phyloP scores from a whole-genome alignment of 2,797 vertebrate genomes.

The Oreochromis grahami region DNA sequence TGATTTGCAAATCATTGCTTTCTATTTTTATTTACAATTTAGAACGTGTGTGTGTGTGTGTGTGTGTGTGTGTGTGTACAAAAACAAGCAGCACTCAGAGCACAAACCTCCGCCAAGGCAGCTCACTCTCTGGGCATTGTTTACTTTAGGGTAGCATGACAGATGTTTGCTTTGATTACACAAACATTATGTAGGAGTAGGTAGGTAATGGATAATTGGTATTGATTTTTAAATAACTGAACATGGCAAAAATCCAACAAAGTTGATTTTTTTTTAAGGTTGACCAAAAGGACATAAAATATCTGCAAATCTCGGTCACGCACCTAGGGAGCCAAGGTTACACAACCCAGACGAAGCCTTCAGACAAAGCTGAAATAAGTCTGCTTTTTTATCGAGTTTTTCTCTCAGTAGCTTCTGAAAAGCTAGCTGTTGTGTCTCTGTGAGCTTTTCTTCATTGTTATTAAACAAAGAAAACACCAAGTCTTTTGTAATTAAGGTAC shows the following conservation, averaged over 20 bases:
- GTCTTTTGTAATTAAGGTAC: background rate
- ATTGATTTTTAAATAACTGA: background rate
- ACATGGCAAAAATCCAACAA: background rate
- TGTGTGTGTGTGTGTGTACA: too few relatives aligned
- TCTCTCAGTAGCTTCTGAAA: background rate
- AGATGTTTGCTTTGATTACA: background rate
- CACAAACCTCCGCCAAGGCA: background rate
- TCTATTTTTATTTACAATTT: background rate
- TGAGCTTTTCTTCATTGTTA: background rate
- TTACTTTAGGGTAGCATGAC: background rate
- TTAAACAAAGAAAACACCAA: background rate
- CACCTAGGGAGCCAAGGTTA: background rate
- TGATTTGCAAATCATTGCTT: background rate
- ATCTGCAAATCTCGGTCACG: background rate
- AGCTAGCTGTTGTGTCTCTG: background rate
- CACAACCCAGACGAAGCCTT: background rate
- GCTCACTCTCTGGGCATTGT: background rate
- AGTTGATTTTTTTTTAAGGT: background rate
- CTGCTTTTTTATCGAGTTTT: background rate
- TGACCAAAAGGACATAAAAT: background rate
- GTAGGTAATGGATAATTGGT: background rate
- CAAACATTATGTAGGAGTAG: background rate
- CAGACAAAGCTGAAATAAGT: background rate
- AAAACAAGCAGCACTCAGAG: background rate
- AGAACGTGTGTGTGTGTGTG: too few relatives aligned